Conservation (phyloP, 1,140 invertebrate genomes). For the Drosophila ohnishii region DNA sequence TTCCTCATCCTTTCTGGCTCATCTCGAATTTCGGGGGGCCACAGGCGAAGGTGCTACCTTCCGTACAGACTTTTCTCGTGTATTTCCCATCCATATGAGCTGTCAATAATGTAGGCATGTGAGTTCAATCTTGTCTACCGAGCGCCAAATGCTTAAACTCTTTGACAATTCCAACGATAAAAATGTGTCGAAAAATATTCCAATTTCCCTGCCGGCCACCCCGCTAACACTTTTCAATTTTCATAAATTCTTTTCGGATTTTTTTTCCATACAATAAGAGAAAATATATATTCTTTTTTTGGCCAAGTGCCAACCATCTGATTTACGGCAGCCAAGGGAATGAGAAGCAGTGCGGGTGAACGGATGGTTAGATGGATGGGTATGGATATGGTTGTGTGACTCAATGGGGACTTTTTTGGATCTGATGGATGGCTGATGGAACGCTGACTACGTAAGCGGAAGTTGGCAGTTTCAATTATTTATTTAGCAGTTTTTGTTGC, state of each 20-base stretch:
- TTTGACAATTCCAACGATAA: constrained; percentile 78
- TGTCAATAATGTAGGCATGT: constrained; percentile 64
- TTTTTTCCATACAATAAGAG: constrained; percentile 7
- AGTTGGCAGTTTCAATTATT: constrained; percentile 73
- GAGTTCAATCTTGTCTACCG: constrained; percentile 45
- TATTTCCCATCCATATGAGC: constrained; percentile 21
- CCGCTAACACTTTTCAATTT: constrained; percentile 68
- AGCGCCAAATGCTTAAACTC: constrained; percentile 68
- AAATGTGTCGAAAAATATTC: constrained; percentile 74
- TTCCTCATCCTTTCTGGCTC: constrained; percentile 40
- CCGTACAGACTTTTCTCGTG: not conserved
- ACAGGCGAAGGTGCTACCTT: constrained; percentile 30
- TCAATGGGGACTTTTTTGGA: constrained; percentile 51
- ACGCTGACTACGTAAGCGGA: constrained; percentile 53
- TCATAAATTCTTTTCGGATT: constrained; percentile 58
- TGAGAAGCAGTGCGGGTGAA: constrained; percentile 2
- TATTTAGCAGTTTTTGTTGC: constrained; percentile 45
- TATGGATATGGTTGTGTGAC: constrained; percentile 28
- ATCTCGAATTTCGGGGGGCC: constrained; percentile 34
- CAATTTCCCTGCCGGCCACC: constrained; percentile 31
- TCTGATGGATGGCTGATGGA: constrained; percentile 58
- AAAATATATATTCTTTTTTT: constrained; percentile 43
- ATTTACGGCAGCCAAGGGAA: constrained; percentile 62
- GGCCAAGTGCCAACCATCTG: constrained; percentile 64
- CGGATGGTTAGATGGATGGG: constrained; percentile 7